These are phyloP conservation scores for Eurytoma adleriae DNA, from an alignment of 2,888 invertebrate species.

Conservation along the genomic window DNA sequence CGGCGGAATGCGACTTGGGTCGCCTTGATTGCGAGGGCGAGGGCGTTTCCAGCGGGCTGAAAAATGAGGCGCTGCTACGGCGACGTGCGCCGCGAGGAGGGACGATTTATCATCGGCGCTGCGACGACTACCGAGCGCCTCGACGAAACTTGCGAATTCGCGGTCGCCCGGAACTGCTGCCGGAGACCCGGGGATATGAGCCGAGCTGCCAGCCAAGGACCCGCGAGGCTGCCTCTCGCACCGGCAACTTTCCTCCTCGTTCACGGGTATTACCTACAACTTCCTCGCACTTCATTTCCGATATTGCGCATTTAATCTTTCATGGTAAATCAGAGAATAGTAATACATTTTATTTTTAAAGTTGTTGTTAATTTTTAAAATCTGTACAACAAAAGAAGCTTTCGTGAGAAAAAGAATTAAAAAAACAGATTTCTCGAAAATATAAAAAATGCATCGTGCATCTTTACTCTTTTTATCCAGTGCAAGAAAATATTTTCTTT, in stretches of 20 bases:
- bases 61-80: slow-evolving; percentile 61
- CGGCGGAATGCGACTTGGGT: slow-evolving; percentile 57
- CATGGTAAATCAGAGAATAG: no score
- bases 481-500: no score
- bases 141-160: slow-evolving; percentile 43
- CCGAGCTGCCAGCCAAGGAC: slow-evolving; percentile 42
- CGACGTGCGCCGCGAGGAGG: slow-evolving; percentile 52
- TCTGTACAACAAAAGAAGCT: no score
- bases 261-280: slow-evolving; percentile 35
- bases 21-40: slow-evolving; percentile 51
- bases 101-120: slow-evolving; percentile 66
- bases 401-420: no score
- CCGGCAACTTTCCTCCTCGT: slow-evolving; percentile 48
- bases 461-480: no score
- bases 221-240: slow-evolving; percentile 42
- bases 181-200: slow-evolving; percentile 14
- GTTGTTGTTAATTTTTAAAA: no score
- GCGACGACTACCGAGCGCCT: slow-evolving; percentile 43
- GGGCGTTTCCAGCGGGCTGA: slow-evolving; percentile 56
- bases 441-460: no score
- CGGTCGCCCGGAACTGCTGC: slow-evolving; percentile 22
- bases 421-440: no score
- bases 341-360: no score
- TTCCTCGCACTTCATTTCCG: neutral
- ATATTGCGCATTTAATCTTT: no score